Evolutionary conservation across 2,797 vertebrate species (phyloP).

Genomic region (Chaenodraco wilsoni): DNA sequence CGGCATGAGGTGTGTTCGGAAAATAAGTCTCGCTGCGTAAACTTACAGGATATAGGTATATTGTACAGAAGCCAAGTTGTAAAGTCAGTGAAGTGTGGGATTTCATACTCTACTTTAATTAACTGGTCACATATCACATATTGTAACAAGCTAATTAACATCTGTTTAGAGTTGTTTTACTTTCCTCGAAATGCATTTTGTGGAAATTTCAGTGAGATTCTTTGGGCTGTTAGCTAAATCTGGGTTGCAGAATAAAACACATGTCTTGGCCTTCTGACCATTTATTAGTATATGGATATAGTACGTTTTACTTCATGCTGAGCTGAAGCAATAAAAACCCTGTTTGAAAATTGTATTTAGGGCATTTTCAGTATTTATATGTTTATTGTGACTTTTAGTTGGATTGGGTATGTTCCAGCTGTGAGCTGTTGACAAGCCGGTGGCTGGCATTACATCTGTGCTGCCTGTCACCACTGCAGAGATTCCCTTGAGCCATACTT

Average conservation of each 20-base stretch:
- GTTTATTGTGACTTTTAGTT: slow-evolving; percentile 53
- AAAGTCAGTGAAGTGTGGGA: slow-evolving; percentile 10
- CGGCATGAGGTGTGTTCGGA: neutral
- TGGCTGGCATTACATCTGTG: slow-evolving; percentile 56
- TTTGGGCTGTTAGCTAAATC: neutral
- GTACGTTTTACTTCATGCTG: neutral
- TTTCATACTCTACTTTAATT: slow-evolving; percentile 23
- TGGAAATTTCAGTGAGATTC: slow-evolving; percentile 1
- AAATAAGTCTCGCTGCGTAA: slow-evolving; percentile 28
- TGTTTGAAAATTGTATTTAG: slow-evolving; percentile 38
- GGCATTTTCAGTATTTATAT: slow-evolving; percentile 61
- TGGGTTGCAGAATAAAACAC: neutral
- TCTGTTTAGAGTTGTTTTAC: slow-evolving; percentile 6
- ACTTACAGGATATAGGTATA: slow-evolving; percentile 13
- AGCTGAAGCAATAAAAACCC: slow-evolving; percentile 15
- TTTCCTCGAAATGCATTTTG: slow-evolving; percentile 1
- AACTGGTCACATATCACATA: slow-evolving; percentile 22
- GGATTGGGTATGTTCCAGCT: slow-evolving; percentile 52
- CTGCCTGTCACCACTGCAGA: slow-evolving; percentile 40
- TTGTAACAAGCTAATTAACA: slow-evolving; percentile 29
- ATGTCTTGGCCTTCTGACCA: slow-evolving; percentile 10
- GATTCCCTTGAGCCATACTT: slow-evolving; percentile 43
- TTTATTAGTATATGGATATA: slow-evolving; percentile 19
- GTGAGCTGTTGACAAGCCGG: slow-evolving; percentile 47
- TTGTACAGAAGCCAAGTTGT: slow-evolving; percentile 24